Percentiles rank a stretch among this genome's conserved stretches.
phyloP scores from a whole-genome alignment of 1,140 invertebrate genomes.

The Drosophila trapezifrons region DNA sequence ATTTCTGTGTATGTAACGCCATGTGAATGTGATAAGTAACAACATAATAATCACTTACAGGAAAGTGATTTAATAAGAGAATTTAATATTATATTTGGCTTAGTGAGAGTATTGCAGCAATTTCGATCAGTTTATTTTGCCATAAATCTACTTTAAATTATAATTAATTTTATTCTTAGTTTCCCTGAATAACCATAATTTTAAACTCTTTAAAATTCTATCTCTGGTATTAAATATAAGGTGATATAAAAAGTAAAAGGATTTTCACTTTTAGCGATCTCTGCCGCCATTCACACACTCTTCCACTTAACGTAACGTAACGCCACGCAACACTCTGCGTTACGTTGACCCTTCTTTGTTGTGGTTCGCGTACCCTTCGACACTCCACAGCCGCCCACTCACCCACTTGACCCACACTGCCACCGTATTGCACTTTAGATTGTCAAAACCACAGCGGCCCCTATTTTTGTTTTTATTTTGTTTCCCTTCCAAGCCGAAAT shows the following conservation, averaged over 20 bases:
- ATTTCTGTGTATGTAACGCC: background rate
- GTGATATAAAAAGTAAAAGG: background rate
- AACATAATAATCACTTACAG: background rate
- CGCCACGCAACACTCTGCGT: constrained; percentile 19
- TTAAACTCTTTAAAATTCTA: background rate
- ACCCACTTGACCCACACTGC: constrained; percentile 51
- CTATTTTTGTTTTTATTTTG: constrained; percentile 12
- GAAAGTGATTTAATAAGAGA: background rate
- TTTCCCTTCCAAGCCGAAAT: constrained; percentile 48
- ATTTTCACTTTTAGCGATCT: constrained; percentile 32
- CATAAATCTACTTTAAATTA: background rate
- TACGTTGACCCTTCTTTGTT: constrained; percentile 40
- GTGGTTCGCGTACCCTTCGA: constrained; percentile 22
- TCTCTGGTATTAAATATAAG: background rate
- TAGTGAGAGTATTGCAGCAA: too few species aligned
- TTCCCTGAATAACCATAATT: too few species aligned
- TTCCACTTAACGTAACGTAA: background rate
- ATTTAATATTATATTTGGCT: too few species aligned
- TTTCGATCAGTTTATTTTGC: too few species aligned
- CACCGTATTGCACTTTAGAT: constrained; percentile 52
- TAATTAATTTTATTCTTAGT: background rate
- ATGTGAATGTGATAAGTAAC: background rate
- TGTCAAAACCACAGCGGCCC: constrained; percentile 62
- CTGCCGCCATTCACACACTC: constrained; percentile 1
- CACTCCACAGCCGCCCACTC: constrained; percentile 1